Conservation (phyloP, 1,140 invertebrate species). For the Phenacoccus solenopsis region DNA sequence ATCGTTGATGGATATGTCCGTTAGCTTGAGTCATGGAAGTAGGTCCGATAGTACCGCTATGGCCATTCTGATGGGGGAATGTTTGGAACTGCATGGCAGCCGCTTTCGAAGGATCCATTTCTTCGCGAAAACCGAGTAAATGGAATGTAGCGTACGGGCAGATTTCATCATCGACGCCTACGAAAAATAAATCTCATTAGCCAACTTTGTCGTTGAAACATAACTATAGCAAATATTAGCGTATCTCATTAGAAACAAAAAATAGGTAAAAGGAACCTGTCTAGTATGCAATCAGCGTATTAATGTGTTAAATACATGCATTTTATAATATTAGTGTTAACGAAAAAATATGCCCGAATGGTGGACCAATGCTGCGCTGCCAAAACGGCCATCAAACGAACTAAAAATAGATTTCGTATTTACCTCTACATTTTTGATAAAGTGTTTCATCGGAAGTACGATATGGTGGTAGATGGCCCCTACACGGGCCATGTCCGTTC, state of each 20-base stretch:
- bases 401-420: conserved; percentile 9
- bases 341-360: too few relatives aligned
- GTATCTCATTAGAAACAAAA: too few relatives aligned
- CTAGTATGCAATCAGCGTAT: too few relatives aligned
- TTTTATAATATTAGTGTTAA: too few relatives aligned
- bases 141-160: conserved; percentile 91
- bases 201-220: too few relatives aligned
- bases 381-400: too few relatives aligned
- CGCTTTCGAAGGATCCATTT: conserved; percentile 82
- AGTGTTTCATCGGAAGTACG: conserved; percentile 46
- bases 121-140: conserved; percentile 81
- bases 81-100: conserved; percentile 62
- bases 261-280: too few relatives aligned
- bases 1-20: conserved; percentile 58
- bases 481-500: conserved; percentile 42
- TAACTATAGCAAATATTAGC: too few relatives aligned
- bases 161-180: conserved; percentile 78
- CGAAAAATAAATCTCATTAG: too few relatives aligned
- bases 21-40: conserved; percentile 45
- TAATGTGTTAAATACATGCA: too few relatives aligned
- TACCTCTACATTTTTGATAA: conserved; percentile 29
- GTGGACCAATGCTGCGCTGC: too few relatives aligned
- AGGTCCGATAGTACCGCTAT: conserved; percentile 64
- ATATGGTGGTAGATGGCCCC: conserved; percentile 41
- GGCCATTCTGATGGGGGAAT: conserved; percentile 66